phyloP scores from a whole-genome alignment of 2,797 vertebrate species.

The Rhinatrema bivittatum region DNA sequence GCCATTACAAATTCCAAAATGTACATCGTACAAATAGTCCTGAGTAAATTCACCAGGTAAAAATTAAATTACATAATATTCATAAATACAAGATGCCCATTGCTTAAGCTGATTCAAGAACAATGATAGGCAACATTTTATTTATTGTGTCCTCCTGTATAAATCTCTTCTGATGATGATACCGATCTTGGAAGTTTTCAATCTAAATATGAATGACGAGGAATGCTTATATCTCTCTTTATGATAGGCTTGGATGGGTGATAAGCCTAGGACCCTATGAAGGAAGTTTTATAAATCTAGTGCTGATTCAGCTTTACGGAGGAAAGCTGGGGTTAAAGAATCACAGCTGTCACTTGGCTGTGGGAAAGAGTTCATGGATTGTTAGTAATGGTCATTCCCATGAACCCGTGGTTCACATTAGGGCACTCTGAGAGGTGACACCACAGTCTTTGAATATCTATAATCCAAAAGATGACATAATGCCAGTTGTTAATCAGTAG shows the following conservation, averaged over 20 bases:
- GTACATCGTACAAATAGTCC: too few species aligned
- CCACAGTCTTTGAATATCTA: conserved; percentile 57
- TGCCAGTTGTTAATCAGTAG: conserved; percentile 65
- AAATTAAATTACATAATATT: too few species aligned
- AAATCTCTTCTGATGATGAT: too few species aligned
- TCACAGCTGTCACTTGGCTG: conserved; percentile 89
- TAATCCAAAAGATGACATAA: conserved; percentile 47
- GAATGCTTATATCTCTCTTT: conserved; percentile 59
- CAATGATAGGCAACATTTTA: too few species aligned
- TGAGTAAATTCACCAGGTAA: too few species aligned
- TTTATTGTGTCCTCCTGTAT: too few species aligned
- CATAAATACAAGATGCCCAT: too few species aligned
- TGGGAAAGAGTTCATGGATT: conserved; percentile 89
- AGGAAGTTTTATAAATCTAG: conserved; percentile 75
- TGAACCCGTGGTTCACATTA: conserved; percentile 74
- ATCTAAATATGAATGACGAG: conserved; percentile 59
- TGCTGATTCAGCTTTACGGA: conserved; percentile 43
- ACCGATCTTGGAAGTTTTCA: conserved; percentile 42
- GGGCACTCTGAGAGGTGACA: conserved; percentile 68
- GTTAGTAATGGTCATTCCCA: conserved; percentile 93
- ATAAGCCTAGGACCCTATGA: conserved; percentile 72
- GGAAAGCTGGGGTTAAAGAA: conserved; percentile 69
- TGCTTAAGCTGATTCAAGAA: too few species aligned
- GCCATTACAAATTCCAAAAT: too few species aligned
- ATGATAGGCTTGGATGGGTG: conserved; percentile 63